Base-by-base conservation (phyloP, 92 coral and sea anemone species). In the Metridium senile region DNA sequence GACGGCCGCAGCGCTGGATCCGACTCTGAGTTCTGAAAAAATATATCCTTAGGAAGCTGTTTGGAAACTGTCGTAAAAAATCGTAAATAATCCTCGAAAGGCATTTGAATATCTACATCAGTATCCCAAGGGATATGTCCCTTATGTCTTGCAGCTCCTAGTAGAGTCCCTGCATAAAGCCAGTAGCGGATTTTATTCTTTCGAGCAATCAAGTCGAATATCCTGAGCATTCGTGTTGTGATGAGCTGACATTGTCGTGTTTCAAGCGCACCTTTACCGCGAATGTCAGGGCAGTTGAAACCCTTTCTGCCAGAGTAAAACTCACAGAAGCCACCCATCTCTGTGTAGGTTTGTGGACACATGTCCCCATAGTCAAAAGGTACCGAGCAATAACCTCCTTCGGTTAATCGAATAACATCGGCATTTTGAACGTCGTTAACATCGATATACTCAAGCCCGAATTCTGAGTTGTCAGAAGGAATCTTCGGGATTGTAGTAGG, bases 41-140 rank as follows among this genome's bases (percentile, higher is more conserved):
- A 82, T 9, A 82, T 82, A 66, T 82, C 86, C 2, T 54, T 49
- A 0, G 86, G 86, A 21, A 82, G 81, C 2, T 82, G 59, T 52
- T 82, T 1, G 53, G 65, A 56, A 20, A 56, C 97, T 30, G 49
- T 43, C 43, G 71, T 66, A 9, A 88, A 58, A 81, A 88, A 91
- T 17, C 30, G 69, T 11, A 88, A 26, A 58, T 85, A 91, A 64
- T 91, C 97, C 13, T 74, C 85, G 33, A 66, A 66, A 18, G 90
- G 87, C 67, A 91, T 70, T 23, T 69, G 76, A 63, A 91, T 70
- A 43, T 91, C 97, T 1, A 64, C 18, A 39, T 91, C 93, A 11
- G 34, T 51, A 54, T 91, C 97, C 97, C 97, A 91, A 19, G 97
- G 97, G 34, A 91, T 78, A 20, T 84, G 73, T 27, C 97, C 97